Conservation (phyloP, 2,888 invertebrate species). For the Ptychoptera contaminata region DNA sequence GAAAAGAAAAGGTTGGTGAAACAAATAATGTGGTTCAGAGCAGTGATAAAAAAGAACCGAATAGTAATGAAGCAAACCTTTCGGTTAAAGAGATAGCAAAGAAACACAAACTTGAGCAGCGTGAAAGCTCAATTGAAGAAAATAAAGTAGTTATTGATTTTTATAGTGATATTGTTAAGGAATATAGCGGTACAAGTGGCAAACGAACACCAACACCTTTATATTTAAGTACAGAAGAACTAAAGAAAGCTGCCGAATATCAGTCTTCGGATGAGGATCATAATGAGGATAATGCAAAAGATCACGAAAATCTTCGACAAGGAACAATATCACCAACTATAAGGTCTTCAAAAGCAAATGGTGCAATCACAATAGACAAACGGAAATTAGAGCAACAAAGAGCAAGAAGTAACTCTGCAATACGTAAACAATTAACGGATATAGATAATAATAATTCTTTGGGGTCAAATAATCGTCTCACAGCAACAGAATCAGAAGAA, state of each 20-base stretch:
- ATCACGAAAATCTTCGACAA: not conserved
- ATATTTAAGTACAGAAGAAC: slow-evolving; percentile 44
- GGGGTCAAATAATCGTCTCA: no score
- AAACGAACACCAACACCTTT: slow-evolving; percentile 32
- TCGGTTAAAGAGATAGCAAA: slow-evolving; percentile 16
- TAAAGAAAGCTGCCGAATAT: slow-evolving; percentile 41
- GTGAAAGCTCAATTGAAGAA: slow-evolving; percentile 36
- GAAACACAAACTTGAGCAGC: slow-evolving; percentile 16
- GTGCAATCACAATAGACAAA: not conserved
- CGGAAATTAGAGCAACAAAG: not conserved
- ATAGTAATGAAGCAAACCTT: slow-evolving; percentile 23
- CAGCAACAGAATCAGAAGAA: no score
- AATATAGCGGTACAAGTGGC: slow-evolving; percentile 40
- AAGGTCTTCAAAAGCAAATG: not conserved
- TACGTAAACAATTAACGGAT: not conserved
- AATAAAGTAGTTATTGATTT: slow-evolving; percentile 58
- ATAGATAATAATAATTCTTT: no score
- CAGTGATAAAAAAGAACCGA: not conserved
- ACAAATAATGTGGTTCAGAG: no score
- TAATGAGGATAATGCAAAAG: slow-evolving; percentile 9
- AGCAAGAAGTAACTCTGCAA: slow-evolving; percentile 2
- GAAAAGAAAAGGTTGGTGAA: not conserved
- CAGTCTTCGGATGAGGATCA: slow-evolving; percentile 24
- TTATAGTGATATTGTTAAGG: slow-evolving; percentile 64
- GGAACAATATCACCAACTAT: not conserved